Evolutionary conservation across 2,888 invertebrate species (phyloP).

Genomic region (Thelaira solivaga): DNA sequence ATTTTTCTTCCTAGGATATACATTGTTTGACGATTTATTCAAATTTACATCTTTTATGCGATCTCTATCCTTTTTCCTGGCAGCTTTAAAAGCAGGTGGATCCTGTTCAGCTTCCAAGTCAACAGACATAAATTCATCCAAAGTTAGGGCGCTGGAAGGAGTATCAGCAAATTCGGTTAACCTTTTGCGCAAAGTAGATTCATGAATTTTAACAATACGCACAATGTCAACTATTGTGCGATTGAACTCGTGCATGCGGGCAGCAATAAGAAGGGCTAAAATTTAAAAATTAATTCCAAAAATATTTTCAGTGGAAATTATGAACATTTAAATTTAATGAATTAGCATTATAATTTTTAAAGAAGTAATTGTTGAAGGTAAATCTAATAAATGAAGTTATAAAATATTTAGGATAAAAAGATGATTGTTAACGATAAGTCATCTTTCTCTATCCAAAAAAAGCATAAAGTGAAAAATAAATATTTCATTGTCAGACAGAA

Average conservation of each 20-base stretch:
- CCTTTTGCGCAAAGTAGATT: constrained; percentile 92
- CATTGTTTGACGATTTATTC: background rate
- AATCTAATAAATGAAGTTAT: no score
- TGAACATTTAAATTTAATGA: no score
- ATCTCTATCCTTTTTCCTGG: constrained; percentile 91
- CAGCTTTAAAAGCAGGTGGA: constrained; percentile 94
- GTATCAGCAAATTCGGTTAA: constrained; percentile 97
- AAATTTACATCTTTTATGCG: constrained; percentile 84
- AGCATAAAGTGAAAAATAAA: no score
- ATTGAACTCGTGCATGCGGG: constrained; percentile 93
- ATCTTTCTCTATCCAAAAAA: no score
- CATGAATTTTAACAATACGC: constrained; percentile 96
- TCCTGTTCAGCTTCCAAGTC: constrained; percentile 98
- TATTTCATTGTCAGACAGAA: no score
- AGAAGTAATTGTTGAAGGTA: no score
- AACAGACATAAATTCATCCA: constrained; percentile 98
- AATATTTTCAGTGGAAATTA: no score
- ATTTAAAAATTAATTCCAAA: background rate
- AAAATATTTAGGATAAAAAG: no score
- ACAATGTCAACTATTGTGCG: constrained; percentile 92
- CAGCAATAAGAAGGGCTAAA: constrained; percentile 93
- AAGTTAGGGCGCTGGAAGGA: constrained; percentile 93
- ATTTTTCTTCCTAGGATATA: background rate
- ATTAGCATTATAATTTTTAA: no score
- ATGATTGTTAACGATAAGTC: no score